These are phyloP conservation scores for Darevskia mixta DNA, from an alignment of 2,797 vertebrate genomes.

Conservation along the genomic window DNA sequence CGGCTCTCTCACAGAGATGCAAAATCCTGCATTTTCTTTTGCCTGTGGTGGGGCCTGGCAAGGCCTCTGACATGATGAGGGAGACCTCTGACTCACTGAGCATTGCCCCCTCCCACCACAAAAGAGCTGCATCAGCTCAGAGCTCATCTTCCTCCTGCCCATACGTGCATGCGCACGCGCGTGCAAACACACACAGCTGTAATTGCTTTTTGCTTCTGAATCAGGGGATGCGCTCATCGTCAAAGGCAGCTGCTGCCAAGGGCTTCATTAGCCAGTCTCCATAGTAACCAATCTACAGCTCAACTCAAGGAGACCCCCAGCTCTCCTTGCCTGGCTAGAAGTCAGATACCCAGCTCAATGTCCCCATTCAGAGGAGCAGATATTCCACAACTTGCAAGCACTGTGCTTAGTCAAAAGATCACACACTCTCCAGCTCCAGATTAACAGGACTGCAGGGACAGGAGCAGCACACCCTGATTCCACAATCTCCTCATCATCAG, in stretches of 20 bases:
- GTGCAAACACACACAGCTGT: conserved; percentile 15
- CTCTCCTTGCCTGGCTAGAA: conserved; percentile 45
- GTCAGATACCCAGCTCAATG: conserved; percentile 30
- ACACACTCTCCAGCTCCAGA: not conserved
- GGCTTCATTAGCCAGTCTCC: conserved; percentile 72
- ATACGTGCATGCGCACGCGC: not conserved
- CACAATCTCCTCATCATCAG: no score
- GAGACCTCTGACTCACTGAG: not conserved
- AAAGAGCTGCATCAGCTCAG: not conserved
- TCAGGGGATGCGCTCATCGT: conserved; percentile 28
- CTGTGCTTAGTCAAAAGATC: no score
- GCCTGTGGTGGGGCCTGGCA: no score
- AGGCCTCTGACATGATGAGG: not conserved
- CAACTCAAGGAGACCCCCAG: conserved; percentile 59
- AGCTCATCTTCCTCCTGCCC: not conserved
- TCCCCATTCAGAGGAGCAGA: accelerated
- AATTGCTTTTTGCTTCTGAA: conserved; percentile 17
- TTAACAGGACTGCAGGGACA: not conserved
- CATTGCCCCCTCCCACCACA: not conserved
- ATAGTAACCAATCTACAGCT: conserved; percentile 70
- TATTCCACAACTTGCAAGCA: not conserved
- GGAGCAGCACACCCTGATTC: not conserved
- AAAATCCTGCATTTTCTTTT: not conserved
- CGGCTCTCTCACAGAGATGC: not conserved
- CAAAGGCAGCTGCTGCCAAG: conserved; percentile 50